Base-by-base conservation (phyloP, 2,113 vertebrate genomes). In the Brachyhypopomus occidentalis region DNA sequence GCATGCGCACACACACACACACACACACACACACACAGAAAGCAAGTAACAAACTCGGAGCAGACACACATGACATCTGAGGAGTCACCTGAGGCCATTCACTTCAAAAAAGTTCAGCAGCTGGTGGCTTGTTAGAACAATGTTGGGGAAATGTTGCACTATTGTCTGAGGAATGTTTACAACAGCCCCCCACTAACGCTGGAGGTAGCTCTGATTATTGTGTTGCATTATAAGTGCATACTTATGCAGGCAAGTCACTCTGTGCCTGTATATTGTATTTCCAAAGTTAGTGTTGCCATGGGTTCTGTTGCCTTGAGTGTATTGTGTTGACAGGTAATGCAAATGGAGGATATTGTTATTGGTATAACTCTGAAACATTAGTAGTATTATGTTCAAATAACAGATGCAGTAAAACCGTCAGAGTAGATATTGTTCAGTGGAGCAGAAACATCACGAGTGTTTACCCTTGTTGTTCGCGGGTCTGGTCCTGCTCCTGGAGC, bases 401-500 rank as follows among this genome's bases (percentile, higher is more conserved):
- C 9, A 19, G 52, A 17, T 30, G 36, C 45, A 58, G 34, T 41
- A 64, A 60, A 9, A 45, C 23, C 45, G 55, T 16, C n/a, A 38
- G 19, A 2, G 27, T 23, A 19, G 59, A 5, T 60, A 23, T n/a
- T 38, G 45, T n/a, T 72, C 20, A 22, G 36, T 14, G 59, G 63
- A 7, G 45, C 16, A 9, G 41, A 0, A 23, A 52, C 30, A 72
- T 64, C 67, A 36, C 25, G 36, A 25, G 56, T 14, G 27, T 78
- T 94, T 96, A 97, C 96, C 97, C 95, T 93, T 92, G 86, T 64
- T 92, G 83, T 86, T 81, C 6, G 95, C 85, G 19, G 94, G 93
- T 91, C 97, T 93, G 90, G 87, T 96, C 88, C 97, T 96, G 90
- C 96, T 98, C 88, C 96, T 95, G 83, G 97, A 98, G 86, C 97